Evolutionary conservation across 2,888 invertebrate species (phyloP), one percentile per base, ranked within the genome.

Genomic region (Piscicola geometra): DNA sequence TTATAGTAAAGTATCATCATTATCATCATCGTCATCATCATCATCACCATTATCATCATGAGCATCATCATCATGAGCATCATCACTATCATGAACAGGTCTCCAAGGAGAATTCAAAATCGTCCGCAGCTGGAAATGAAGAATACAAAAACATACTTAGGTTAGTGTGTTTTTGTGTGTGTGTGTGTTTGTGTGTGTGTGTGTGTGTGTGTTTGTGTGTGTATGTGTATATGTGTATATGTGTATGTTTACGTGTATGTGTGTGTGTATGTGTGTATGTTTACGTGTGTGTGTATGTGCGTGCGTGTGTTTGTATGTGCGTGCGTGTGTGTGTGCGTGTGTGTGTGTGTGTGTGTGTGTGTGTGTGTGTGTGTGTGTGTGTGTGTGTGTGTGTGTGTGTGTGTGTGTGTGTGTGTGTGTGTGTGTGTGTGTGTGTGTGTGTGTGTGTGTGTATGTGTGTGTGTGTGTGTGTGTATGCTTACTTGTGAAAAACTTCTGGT

Each of bases 291-390:
- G 60, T 56, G 60, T 56, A n/a, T 56, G 60, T 56, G 60, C n/a
- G 60, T 56, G 60, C n/a, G 60, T 56, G 41, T 41, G 41, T 15
- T 41, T 41, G 41, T 41, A 41, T 15, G 41, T 41, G 41, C n/a
- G n/a, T n/a, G n/a, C n/a, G n/a, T n/a, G 60, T 56, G 60, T 56
- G 60, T 56, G 60, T 56, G 60, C n/a, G 60, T 56, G 60, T 56
- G 60, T 56, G 60, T 56, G 60, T 56, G 60, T 56, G 60, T 56
- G 60, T 56, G 60, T 56, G 60, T 56, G 60, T 56, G 60, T 56
- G 60, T 56, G 5, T 56, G 60, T 56, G 60, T 56, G 60, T 56
- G 60, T 56, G 60, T 56, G 60, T 56, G 60, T 56, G 60, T 56
- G 60, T 56, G 60, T 56, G 60, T 56, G 60, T 56, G 60, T 56